phyloP scores from a whole-genome alignment of 2,797 vertebrate species.

The Cephalopachus bancanus region DNA sequence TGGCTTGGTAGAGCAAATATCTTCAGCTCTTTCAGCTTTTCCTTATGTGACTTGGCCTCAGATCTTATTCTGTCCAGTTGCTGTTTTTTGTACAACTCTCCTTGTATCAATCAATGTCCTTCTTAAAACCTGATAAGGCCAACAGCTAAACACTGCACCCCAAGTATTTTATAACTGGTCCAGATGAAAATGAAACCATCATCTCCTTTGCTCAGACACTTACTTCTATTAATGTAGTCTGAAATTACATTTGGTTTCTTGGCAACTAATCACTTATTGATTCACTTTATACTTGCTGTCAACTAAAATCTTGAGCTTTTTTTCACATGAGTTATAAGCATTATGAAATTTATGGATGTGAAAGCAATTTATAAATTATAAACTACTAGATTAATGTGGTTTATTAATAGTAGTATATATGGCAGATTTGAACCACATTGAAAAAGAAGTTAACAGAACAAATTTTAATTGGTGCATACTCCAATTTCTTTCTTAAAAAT shows the following conservation, averaged over 20 bases:
- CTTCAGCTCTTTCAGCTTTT: background rate
- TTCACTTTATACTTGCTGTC: slow-evolving; percentile 8
- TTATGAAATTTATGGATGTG: slow-evolving; percentile 48
- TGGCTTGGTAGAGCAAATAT: background rate
- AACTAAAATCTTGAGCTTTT: background rate
- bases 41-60: background rate
- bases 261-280: background rate
- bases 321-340: background rate
- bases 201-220: slow-evolving; percentile 24
- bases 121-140: background rate
- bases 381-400: background rate
- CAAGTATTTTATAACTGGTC: slow-evolving; percentile 13
- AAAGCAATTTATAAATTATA: slow-evolving; percentile 36
- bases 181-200: background rate
- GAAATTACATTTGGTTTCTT: slow-evolving; percentile 52
- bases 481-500: slow-evolving; percentile 47
- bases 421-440: slow-evolving; percentile 5
- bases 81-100: slow-evolving; percentile 18
- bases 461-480: slow-evolving; percentile 19
- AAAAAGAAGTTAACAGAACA: slow-evolving; percentile 45
- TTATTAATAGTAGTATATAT: slow-evolving; percentile 21
- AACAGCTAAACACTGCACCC: background rate
- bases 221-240: slow-evolving; percentile 34
- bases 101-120: background rate
- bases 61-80: background rate